Evolutionary conservation across 2,113 vertebrate species (phyloP).

Genomic region (Syrrhaptes paradoxus): DNA sequence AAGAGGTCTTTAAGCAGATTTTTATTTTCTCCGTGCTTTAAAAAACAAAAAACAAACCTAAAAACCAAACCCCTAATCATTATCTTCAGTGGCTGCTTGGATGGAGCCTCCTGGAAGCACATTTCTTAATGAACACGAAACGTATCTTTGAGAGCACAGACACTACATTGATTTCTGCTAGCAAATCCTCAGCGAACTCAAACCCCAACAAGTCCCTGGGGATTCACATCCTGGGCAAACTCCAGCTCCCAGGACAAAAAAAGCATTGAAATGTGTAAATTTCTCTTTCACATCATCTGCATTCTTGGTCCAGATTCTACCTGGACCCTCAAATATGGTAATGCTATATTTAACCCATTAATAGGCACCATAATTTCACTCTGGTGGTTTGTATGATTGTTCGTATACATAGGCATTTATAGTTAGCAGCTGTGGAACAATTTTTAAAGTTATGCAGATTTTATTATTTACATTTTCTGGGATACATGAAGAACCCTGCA

Average conservation of each 20-base stretch:
- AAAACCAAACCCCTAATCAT: not conserved
- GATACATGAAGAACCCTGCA: rapidly evolving
- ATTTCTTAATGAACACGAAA: constrained; percentile 26
- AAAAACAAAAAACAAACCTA: not conserved
- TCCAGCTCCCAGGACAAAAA: constrained; percentile 69
- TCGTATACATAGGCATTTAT: not conserved
- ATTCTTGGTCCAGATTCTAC: not conserved
- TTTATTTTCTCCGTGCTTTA: not conserved
- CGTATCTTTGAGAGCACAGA: constrained; percentile 15
- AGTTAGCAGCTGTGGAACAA: not conserved
- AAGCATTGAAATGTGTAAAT: constrained; percentile 60
- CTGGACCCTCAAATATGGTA: not conserved
- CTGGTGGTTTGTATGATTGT: not conserved
- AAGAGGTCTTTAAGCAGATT: not conserved
- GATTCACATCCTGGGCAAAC: constrained; percentile 58
- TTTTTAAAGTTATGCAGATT: not conserved
- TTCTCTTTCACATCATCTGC: constrained; percentile 53
- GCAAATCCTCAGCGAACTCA: constrained; percentile 7
- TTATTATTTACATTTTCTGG: not conserved
- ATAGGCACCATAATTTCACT: not conserved
- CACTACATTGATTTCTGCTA: constrained; percentile 53
- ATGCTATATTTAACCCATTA: not conserved
- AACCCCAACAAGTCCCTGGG: not conserved
- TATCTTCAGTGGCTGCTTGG: constrained; percentile 5
- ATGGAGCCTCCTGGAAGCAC: constrained; percentile 25